Evolutionary conservation across 2,797 vertebrate genomes (phyloP).

Genomic region (Morelia viridis): DNA sequence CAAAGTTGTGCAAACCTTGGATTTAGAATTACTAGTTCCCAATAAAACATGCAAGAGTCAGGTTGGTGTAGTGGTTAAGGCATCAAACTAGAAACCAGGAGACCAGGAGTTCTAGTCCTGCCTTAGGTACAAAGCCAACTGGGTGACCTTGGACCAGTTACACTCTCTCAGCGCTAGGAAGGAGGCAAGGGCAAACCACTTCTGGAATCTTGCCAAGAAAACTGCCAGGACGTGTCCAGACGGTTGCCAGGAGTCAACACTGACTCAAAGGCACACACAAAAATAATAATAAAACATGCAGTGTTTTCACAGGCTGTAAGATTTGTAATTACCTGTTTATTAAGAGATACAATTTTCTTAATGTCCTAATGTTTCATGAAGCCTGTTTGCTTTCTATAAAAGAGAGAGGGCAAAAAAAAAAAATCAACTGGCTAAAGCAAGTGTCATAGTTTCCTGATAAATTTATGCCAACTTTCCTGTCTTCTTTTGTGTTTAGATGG

Average conservation of each 20-base stretch:
- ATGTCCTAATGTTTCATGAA: neutral
- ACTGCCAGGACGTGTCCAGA: neutral
- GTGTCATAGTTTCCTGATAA: neutral
- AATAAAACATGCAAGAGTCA: neutral
- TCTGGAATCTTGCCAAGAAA: neutral
- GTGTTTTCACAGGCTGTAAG: neutral
- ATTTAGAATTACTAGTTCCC: neutral
- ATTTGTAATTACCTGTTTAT: neutral
- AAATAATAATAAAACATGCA: neutral
- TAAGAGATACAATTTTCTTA: neutral
- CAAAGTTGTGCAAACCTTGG: neutral
- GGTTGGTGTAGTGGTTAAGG: neutral
- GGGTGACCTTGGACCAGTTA: neutral
- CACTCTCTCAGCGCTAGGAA: neutral
- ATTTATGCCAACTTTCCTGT: slow-evolving; percentile 26
- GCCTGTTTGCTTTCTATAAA: neutral
- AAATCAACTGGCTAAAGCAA: neutral
- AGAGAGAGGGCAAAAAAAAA: fast-evolving
- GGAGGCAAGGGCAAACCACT: neutral
- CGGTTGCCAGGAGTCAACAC: neutral
- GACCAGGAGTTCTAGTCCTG: neutral
- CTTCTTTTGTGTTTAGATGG: slow-evolving; percentile 79
- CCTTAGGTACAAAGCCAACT: neutral
- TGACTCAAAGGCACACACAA: neutral
- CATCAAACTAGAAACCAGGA: neutral